Evolutionary conservation across 2,888 invertebrate species (phyloP), one percentile per base, ranked within the genome.

Genomic region (Acanthosoma haemorrhoidale): DNA sequence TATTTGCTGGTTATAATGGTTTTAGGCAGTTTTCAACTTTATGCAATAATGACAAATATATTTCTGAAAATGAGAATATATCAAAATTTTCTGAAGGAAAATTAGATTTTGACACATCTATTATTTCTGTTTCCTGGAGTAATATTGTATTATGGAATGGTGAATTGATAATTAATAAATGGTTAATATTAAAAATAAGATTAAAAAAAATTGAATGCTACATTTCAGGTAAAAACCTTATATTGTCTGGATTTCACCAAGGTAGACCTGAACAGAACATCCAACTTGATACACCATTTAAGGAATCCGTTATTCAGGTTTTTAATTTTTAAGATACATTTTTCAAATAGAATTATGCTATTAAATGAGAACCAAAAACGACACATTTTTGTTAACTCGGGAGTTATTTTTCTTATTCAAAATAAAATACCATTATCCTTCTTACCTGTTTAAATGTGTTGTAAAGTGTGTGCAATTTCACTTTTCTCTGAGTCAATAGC

Each of bases 1-100:
- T 64, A 25, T 64, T 64, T 43, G n/a, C 29, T 64, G 64, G 64
- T 29, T 64, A 25, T 38, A 64, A 64, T 64, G 64, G 64, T 31
- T 64, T 64, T 64, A 18, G 41, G 15, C 64, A 64, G 13, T 43
- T 64, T 29, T 38, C 16, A 4, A 11, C 18, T 38, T 13, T 64
- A 11, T 64, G 15, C 6, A 16, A 36, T 9, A 32, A 64, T 5
- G 41, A 41, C 4, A 38, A 41, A 41, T 38, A 43, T n/a, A 29
- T 38, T 38, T 43, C n/a, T 38, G 31, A 18, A 25, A 39, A 31
- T 3, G 64, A 64, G 39, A 21, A 41, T 29, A 64, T 39, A 13
- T 16, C n/a, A 29, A 38, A 31, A 9, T 64, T 64, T 43, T 5
- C 21, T 61, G 3, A 3, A 11, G 6, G 21, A 13, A 41, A 64